These are phyloP conservation scores for Panulirus ornatus DNA, from an alignment of 1,140 invertebrate species.

Conservation along the genomic window DNA sequence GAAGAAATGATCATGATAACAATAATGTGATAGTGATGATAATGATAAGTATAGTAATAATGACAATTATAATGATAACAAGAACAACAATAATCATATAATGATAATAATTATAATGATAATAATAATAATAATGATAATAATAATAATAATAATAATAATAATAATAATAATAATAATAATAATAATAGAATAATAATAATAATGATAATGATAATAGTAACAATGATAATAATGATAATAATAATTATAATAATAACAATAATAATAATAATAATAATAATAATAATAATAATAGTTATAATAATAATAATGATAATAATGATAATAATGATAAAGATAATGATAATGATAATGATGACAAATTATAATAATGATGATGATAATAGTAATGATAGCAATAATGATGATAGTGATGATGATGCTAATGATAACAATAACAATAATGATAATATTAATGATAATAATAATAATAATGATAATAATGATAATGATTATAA, in stretches of 20 bases:
- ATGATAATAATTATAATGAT: background rate
- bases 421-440: too few relatives aligned
- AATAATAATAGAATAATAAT: too few relatives aligned
- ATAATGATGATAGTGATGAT: background rate
- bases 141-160: background rate
- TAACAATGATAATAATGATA: background rate
- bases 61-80: background rate
- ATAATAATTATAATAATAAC: slow-evolving; percentile 11
- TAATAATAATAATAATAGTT: too few relatives aligned
- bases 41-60: background rate
- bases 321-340: slow-evolving; percentile 11
- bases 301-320: slow-evolving; percentile 7
- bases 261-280: slow-evolving; percentile 13
- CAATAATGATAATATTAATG: too few relatives aligned
- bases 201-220: background rate
- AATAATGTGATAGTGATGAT: too few relatives aligned
- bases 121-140: background rate
- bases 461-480: background rate
- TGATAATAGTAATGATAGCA: slow-evolving; percentile 19
- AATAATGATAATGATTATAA: background rate
- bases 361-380: slow-evolving; percentile 22
- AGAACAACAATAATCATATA: too few relatives aligned
- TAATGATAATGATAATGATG: slow-evolving; percentile 24
- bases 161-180: background rate
- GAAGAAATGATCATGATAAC: too few relatives aligned